A percentile compares a stretch with the other conserved stretches of the same genome.
Evolutionary conservation across 2,113 vertebrate genomes (phyloP).

Genomic region (Odocoileus hemionus): DNA sequence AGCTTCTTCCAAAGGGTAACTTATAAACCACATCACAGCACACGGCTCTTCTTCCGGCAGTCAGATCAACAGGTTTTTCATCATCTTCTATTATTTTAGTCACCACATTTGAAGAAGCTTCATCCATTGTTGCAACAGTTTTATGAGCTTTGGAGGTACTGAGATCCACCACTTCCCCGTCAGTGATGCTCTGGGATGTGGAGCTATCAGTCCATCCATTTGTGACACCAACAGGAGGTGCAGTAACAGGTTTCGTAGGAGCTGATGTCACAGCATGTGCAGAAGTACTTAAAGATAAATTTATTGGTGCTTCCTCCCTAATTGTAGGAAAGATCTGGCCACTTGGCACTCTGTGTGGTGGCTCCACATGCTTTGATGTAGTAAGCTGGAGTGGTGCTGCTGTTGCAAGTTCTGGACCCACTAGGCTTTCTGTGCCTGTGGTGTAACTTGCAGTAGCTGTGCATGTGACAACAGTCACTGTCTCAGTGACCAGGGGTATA

Average conservation of each 20-base stretch:
- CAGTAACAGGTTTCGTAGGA: conserved; percentile 80
- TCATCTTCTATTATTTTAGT: conserved; percentile 94
- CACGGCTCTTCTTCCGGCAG: conserved; percentile 91
- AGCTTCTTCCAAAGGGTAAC: conserved; percentile 94
- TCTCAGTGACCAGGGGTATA: conserved; percentile 83
- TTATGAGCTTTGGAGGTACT: conserved; percentile 91
- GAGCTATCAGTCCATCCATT: conserved; percentile 82
- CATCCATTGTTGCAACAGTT: conserved; percentile 89
- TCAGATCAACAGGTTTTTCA: conserved; percentile 94
- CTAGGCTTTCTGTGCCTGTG: conserved; percentile 84
- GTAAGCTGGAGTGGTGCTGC: conserved; percentile 89
- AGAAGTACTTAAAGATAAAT: conserved; percentile 88
- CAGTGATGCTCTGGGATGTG: conserved; percentile 72
- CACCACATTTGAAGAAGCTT: conserved; percentile 84
- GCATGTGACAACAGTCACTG: conserved; percentile 86
- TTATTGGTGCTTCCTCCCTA: conserved; percentile 91
- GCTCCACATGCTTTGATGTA: conserved; percentile 87
- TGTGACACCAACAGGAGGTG: conserved; percentile 78
- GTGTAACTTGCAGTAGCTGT: conserved; percentile 84
- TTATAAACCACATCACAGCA: conserved; percentile 98
- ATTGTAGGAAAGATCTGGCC: conserved; percentile 73
- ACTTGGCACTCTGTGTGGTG: conserved; percentile 81
- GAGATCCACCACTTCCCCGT: conserved; percentile 90
- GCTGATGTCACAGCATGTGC: conserved; percentile 74
- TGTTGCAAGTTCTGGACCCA: conserved; percentile 83